These are phyloP conservation scores for Harpagoxenus sublaevis DNA, from an alignment of 2,888 invertebrate genomes.

Conservation along the genomic window DNA sequence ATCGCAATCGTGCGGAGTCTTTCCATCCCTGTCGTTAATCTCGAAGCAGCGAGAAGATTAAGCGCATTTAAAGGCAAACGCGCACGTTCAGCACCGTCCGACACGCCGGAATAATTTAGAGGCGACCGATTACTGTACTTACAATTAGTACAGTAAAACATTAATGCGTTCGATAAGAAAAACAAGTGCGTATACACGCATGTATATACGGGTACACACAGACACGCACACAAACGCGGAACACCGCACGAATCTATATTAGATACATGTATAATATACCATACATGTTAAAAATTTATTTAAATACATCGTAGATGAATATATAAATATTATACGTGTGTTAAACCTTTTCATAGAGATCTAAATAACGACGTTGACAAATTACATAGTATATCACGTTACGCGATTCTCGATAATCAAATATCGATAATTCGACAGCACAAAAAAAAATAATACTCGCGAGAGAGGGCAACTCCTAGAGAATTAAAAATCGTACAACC, in stretches of 20 bases:
- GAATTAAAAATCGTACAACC: background rate
- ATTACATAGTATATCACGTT: conserved; percentile 69
- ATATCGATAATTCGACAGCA: conserved; percentile 33
- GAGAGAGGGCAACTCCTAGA: background rate
- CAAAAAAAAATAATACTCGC: background rate
- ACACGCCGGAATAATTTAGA: conserved; percentile 29
- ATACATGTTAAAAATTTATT: conserved; percentile 49
- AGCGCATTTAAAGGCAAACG: conserved; percentile 16
- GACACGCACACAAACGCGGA: conserved; percentile 47
- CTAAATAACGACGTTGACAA: conserved; percentile 61
- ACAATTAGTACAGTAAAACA: conserved; percentile 4
- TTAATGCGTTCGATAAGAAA: conserved; percentile 50
- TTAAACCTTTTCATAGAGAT: conserved; percentile 51
- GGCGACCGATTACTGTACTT: background rate
- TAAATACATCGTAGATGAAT: conserved; percentile 43
- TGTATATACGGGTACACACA: conserved; percentile 49
- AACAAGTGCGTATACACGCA: conserved; percentile 46
- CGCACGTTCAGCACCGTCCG: conserved; percentile 52
- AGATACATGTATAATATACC: conserved; percentile 24
- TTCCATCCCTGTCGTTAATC: conserved; percentile 8
- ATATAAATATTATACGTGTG: conserved; percentile 52
- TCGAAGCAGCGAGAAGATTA: conserved; percentile 20
- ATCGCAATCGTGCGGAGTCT: background rate
- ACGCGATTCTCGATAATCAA: conserved; percentile 61
- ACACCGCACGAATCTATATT: conserved; percentile 27